Evolutionary conservation across 2,797 vertebrate genomes (phyloP), one percentile per base, ranked within the genome.

Genomic region (Gymnodraco acuticeps): DNA sequence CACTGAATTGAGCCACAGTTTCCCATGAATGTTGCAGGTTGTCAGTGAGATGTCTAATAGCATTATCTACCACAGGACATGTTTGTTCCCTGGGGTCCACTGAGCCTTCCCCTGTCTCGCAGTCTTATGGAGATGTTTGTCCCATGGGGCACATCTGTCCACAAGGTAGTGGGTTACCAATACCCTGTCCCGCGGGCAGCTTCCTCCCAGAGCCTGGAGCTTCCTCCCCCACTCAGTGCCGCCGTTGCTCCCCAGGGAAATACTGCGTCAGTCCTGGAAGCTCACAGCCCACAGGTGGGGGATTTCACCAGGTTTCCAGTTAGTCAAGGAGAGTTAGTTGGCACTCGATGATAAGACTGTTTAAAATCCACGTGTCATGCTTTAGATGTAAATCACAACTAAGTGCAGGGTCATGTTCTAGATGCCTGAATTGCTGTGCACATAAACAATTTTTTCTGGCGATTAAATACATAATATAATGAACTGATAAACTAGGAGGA

Each of bases 101-200:
- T 2, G 93, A 95, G 62, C 60, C 94, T 20, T 86, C 83, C 11
- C 95, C 95, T 58, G 78, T 95, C 81, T 92, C 93, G 68, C 81
- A 89, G 85, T 56, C 62, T 53, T 92, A 91, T 68, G 98, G 98
- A 85, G 97, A 97, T 70, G 89, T 97, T 82, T 99, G 97, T 77
- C 97, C 96, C 1, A 51, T 70, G 20, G 97, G 98, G 9, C 93
- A 96, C 89, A 98, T 95, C 88, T 99, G 97, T 71, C 97, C 96
- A 27, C 61, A 62, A 17, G 96, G 96, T 31, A 96, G 93, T 1
- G 84, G 87, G 11, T 88, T 91, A 31, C 97, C 97, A 0, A 63
- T 94, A 55, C 96, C 96, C 5, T 99, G 98, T 77, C 95, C 94
- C 54, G 88, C 90, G 5, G 97, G 97, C 2, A 95, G 94, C 77